Conservation (phyloP, 2,797 vertebrate species). For the Sebastes iracundus region DNA sequence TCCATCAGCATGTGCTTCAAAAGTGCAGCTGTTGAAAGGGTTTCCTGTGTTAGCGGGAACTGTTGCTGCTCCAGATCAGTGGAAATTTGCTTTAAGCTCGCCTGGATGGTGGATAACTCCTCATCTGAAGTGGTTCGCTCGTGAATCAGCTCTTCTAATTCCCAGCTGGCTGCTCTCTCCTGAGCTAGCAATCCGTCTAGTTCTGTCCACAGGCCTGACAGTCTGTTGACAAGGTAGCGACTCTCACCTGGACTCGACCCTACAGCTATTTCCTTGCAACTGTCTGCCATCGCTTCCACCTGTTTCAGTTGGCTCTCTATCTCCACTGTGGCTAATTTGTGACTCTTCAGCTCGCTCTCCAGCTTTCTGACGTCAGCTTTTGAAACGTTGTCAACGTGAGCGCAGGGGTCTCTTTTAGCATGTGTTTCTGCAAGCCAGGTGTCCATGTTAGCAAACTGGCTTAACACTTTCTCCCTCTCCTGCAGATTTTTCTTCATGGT, state of each 20-base stretch:
- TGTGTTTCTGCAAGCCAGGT: slow-evolving; percentile 75
- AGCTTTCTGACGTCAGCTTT: slow-evolving; percentile 74
- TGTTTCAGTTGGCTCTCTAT: slow-evolving; percentile 73
- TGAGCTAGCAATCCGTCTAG: slow-evolving; percentile 72
- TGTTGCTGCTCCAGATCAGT: slow-evolving; percentile 58
- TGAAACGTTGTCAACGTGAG: slow-evolving; percentile 60
- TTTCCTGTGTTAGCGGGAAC: slow-evolving; percentile 73
- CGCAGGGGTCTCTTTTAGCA: slow-evolving; percentile 65
- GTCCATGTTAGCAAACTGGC: slow-evolving; percentile 80
- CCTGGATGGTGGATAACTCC: slow-evolving; percentile 65
- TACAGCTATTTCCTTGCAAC: slow-evolving; percentile 51
- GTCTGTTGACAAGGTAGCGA: slow-evolving; percentile 75
- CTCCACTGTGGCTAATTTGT: slow-evolving; percentile 77
- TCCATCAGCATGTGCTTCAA: slow-evolving; percentile 74
- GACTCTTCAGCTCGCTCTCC: slow-evolving; percentile 60
- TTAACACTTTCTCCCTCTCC: slow-evolving; percentile 82
- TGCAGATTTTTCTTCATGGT: slow-evolving; percentile 82
- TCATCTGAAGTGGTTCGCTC: slow-evolving; percentile 68
- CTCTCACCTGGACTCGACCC: slow-evolving; percentile 73
- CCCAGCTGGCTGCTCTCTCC: slow-evolving; percentile 69
- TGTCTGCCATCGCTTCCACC: slow-evolving; percentile 76
- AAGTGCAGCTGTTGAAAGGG: slow-evolving; percentile 36
- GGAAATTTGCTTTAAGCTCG: slow-evolving; percentile 70
- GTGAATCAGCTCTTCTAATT: slow-evolving; percentile 78
- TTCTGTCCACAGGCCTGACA: slow-evolving; percentile 72